Base-by-base conservation (phyloP, 2,797 vertebrate genomes). In the Hirundo rustica region DNA sequence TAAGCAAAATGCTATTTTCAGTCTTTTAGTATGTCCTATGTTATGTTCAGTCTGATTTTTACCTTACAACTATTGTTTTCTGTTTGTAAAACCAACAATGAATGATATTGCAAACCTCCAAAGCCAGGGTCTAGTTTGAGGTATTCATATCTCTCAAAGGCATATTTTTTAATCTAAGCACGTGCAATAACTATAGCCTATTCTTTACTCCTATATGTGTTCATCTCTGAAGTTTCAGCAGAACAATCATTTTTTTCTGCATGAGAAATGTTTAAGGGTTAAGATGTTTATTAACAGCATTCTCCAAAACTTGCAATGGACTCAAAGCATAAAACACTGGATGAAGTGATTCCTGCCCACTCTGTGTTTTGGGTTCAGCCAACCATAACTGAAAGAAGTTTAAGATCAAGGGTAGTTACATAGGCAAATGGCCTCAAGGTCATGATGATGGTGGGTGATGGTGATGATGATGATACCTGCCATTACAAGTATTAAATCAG, bases 1-100 rank as follows among this genome's bases (percentile, higher is more conserved):
- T 51, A 91, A 95, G 57, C 75, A 36, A 50, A 95, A 97, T 96
- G 51, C 60, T 51, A 17, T 95, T 97, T 96, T 81, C 86, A 83
- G 38, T 89, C 34, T 93, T 81, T 9, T 88, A 89, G 93, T 94
- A 74, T 67, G 88, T 85, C 61, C 80, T 94, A n/a, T 36, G 67
- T 44, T 72, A 1, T 44, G 34, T 71, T 90, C 77, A 85, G 67
- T 57, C 73, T 95, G 58, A 91, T 96, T 97, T 93, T 81, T 76
- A 95, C 54, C 66, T 29, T 81, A 81, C 36, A 78, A 88, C 76
- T 77, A 40, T 82, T 17, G 8, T 90, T 89, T 93, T 72, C 53
- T 93, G 29, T 93, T 93, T 97, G 70, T 91, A 82, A 85, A 95
- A 55, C 16, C 27, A 61, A 51, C 65, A 62, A 40, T 44, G 76